Evolutionary conservation across 2,888 invertebrate genomes (phyloP).

Genomic region (Germaria angustata): DNA sequence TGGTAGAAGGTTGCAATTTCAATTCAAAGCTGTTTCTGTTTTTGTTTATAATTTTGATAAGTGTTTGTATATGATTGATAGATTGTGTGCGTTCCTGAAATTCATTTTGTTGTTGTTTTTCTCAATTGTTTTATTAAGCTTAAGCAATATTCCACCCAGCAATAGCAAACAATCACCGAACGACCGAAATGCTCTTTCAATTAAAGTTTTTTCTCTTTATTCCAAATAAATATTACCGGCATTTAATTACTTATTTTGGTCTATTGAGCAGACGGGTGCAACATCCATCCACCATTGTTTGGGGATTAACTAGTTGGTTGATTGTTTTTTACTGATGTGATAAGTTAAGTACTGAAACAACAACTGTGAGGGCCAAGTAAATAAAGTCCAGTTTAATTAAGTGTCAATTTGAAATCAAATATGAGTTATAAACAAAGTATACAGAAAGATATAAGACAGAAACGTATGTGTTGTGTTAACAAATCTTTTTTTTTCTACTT

Average conservation of each 20-base stretch:
- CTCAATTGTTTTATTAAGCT: neutral
- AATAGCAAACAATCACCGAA: neutral
- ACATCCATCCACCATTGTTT: neutral
- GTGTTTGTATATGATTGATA: neutral
- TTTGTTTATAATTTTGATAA: neutral
- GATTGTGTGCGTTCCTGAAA: neutral
- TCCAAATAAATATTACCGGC: constrained; percentile 31
- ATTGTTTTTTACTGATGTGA: constrained; percentile 14
- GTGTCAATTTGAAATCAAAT: constrained; percentile 42
- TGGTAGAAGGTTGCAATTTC: constrained; percentile 3
- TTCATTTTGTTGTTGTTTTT: neutral
- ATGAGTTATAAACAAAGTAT: neutral
- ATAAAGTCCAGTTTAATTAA: constrained; percentile 52
- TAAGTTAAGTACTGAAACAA: constrained; percentile 4
- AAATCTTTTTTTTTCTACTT: neutral
- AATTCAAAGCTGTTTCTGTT: neutral
- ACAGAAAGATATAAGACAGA: neutral
- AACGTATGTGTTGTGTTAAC: constrained; percentile 4
- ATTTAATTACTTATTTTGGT: constrained; percentile 52
- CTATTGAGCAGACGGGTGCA: neutral
- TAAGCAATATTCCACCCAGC: neutral
- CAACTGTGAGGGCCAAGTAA: constrained; percentile 17
- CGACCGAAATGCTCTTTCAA: constrained; percentile 34
- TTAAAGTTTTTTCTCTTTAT: neutral
- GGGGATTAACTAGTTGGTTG: neutral